Evolutionary conservation across 2,797 vertebrate species (phyloP).

Genomic region (Bradypus variegatus): DNA sequence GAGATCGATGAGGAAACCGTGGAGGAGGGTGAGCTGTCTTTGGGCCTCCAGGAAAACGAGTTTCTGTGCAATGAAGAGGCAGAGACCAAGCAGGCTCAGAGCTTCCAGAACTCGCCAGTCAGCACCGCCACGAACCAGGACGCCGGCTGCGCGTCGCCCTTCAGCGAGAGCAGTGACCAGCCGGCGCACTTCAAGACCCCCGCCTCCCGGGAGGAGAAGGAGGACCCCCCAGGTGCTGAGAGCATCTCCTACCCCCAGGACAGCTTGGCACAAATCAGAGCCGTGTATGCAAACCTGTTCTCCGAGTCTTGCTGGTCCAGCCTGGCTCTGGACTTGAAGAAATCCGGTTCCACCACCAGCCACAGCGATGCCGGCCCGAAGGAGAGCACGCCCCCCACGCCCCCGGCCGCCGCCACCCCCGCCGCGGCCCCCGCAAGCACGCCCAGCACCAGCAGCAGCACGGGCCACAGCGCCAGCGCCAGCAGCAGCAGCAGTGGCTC

Average conservation of each 20-base stretch:
- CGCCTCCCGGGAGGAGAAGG: conserved; percentile 85
- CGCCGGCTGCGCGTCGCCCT: conserved; percentile 92
- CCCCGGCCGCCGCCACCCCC: conserved; percentile 71
- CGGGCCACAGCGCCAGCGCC: conserved; percentile 74
- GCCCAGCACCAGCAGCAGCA: conserved; percentile 59
- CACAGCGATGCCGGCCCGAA: conserved; percentile 80
- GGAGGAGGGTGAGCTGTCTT: conserved; percentile 86
- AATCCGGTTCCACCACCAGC: conserved; percentile 77
- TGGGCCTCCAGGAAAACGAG: conserved; percentile 89
- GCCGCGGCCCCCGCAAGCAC: conserved; percentile 65
- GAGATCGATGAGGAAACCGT: conserved; percentile 86
- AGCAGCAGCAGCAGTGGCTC: conserved; percentile 77
- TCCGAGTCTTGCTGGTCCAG: conserved; percentile 96
- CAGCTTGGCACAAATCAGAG: conserved; percentile 97
- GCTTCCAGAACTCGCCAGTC: conserved; percentile 94
- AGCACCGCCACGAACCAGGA: conserved; percentile 97
- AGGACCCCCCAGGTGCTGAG: conserved; percentile 80
- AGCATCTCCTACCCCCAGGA: conserved; percentile 87
- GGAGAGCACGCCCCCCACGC: conserved; percentile 72
- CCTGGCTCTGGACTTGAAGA: conserved; percentile 90
- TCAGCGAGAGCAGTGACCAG: conserved; percentile 94
- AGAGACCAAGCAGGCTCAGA: conserved; percentile 86
- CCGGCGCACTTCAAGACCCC: conserved; percentile 88
- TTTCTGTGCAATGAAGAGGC: conserved; percentile 87
- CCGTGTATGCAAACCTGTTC: conserved; percentile 95